Evolutionary conservation across 2,888 invertebrate genomes (phyloP).

Genomic region (Euspilapteryx auroguttella): DNA sequence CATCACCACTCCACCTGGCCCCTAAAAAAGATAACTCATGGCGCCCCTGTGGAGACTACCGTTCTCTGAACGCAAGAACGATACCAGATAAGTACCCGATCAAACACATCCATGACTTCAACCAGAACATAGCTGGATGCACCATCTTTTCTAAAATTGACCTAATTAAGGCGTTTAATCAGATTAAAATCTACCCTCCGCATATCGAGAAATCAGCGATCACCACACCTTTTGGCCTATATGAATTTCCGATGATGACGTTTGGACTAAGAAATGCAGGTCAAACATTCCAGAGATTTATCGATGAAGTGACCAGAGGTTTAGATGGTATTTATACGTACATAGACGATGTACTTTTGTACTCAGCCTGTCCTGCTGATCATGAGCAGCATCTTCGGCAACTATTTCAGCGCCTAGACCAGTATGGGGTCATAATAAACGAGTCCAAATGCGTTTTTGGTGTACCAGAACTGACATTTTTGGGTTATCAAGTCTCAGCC

Average conservation of each 20-base stretch:
- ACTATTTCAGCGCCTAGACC: constrained; percentile 12
- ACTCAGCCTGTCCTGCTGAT: constrained; percentile 8
- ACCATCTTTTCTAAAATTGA: constrained; percentile 14
- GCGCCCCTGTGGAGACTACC: constrained; percentile 23
- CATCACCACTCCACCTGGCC: constrained; percentile 2
- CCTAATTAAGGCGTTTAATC: constrained; percentile 16
- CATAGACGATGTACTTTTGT: constrained; percentile 14
- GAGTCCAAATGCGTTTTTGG: constrained; percentile 13
- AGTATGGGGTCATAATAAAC: constrained; percentile 14
- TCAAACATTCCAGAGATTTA: no score
- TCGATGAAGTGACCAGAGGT: constrained; percentile 10
- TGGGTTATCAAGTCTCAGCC: constrained; percentile 10
- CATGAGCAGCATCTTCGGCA: constrained; percentile 13
- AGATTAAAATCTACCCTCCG: constrained; percentile 17
- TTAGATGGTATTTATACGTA: constrained; percentile 11
- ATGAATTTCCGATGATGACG: constrained; percentile 14
- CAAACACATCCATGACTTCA: constrained; percentile 15
- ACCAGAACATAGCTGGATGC: constrained; percentile 9
- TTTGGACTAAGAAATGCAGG: no score
- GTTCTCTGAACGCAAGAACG: constrained; percentile 6
- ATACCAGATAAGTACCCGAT: constrained; percentile 13
- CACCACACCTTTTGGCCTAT: no score
- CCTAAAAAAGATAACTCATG: no score
- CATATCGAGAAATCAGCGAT: constrained; percentile 17
- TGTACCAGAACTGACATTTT: constrained; percentile 8